A percentile compares a stretch with the other conserved stretches of the same genome.
These are phyloP conservation scores for Eurystomus gularis DNA, from an alignment of 2,113 vertebrate species.

Conservation along the genomic window DNA sequence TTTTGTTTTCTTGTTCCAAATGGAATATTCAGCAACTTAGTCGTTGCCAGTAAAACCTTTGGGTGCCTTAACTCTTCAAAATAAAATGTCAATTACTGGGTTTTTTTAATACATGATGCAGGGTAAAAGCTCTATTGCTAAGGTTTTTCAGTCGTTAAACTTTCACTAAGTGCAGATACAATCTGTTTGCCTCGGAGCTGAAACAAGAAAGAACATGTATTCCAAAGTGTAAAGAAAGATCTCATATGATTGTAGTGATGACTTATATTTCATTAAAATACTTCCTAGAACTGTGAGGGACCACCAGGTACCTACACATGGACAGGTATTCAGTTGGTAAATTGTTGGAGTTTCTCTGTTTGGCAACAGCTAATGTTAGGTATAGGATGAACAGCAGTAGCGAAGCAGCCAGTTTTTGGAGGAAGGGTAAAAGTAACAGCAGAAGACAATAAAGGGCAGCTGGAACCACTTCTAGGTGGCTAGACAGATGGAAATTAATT, in stretches of 20 bases:
- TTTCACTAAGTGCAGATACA: slow-evolving; percentile 47
- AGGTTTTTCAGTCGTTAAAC: slow-evolving; percentile 27
- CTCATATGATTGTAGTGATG: neutral
- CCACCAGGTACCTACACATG: neutral
- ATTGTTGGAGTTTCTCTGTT: neutral
- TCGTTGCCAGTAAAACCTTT: slow-evolving; percentile 41
- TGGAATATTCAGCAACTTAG: slow-evolving; percentile 15
- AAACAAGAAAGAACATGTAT: slow-evolving; percentile 11
- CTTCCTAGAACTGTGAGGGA: neutral
- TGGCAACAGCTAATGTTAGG: neutral
- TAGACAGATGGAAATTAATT: neutral
- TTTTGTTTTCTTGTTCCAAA: slow-evolving; percentile 14
- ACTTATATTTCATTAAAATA: neutral
- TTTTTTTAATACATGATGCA: slow-evolving; percentile 15
- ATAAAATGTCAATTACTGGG: neutral
- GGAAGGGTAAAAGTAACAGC: neutral
- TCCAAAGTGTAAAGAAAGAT: neutral
- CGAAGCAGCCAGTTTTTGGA: neutral
- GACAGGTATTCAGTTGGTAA: neutral
- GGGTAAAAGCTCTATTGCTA: neutral
- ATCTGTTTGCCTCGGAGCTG: slow-evolving; percentile 18
- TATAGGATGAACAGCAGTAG: neutral
- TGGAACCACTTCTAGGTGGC: neutral
- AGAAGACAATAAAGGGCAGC: neutral
- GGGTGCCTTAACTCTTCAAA: slow-evolving; percentile 6